These are phyloP conservation scores for Pollenia labialis DNA, from an alignment of 2,888 invertebrate genomes.

Conservation along the genomic window DNA sequence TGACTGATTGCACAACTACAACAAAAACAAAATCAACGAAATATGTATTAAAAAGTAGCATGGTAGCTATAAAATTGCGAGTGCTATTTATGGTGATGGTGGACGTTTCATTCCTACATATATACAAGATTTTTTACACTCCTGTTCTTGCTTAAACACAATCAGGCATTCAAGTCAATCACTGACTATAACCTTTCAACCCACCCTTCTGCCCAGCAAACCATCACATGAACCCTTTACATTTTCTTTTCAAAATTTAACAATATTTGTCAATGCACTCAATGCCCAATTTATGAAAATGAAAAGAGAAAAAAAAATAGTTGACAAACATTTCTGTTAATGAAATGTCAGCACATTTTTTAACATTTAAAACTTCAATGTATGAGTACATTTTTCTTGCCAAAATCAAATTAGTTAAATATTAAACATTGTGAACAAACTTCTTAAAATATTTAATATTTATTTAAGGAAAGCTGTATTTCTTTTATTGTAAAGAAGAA, in stretches of 20 bases:
- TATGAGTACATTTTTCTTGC: constrained; percentile 50
- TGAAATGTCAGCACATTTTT: constrained; percentile 76
- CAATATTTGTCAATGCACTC: constrained; percentile 58
- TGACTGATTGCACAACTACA: constrained; percentile 82
- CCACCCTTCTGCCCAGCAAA: constrained; percentile 9
- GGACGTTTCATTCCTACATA: constrained; percentile 60
- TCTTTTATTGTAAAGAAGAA: no score
- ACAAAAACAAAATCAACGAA: constrained; percentile 73
- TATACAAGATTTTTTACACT: constrained; percentile 58
- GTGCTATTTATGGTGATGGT: constrained; percentile 42
- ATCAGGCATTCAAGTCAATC: constrained; percentile 17
- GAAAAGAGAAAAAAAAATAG: constrained; percentile 22
- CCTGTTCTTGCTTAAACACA: constrained; percentile 3
- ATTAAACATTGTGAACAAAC: not conserved
- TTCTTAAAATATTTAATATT: not conserved
- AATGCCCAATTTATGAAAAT: constrained; percentile 61
- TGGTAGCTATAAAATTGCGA: constrained; percentile 53
- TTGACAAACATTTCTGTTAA: constrained; percentile 65
- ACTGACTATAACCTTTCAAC: constrained; percentile 21
- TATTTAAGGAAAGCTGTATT: not conserved
- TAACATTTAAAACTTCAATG: not conserved
- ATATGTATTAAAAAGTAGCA: constrained; percentile 45
- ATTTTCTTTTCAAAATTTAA: constrained; percentile 26
- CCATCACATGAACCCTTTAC: not conserved
- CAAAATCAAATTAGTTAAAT: constrained; percentile 49